A percentile compares a stretch with the other conserved stretches of the same genome.
phyloP scores from a whole-genome alignment of 1,140 invertebrate species.

The Brachystomella parvula region DNA sequence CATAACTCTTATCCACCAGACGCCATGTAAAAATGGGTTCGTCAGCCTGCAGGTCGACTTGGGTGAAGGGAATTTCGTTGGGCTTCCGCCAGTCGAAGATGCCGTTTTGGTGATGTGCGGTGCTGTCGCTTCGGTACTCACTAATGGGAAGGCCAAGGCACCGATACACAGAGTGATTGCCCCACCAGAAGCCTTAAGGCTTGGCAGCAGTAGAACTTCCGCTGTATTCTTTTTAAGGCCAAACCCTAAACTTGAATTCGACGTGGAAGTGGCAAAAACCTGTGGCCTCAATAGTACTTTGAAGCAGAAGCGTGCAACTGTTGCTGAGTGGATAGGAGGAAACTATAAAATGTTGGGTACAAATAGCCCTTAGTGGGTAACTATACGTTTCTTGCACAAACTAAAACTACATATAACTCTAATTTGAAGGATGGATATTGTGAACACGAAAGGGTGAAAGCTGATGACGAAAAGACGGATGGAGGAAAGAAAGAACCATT shows the following conservation, averaged over 20 bases:
- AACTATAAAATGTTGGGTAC: background rate
- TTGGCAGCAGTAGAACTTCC: slow-evolving; percentile 3
- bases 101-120: background rate
- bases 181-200: background rate
- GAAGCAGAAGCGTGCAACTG: background rate
- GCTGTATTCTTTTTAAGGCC: background rate
- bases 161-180: background rate
- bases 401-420: no score
- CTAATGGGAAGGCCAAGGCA: background rate
- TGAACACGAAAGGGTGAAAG: no score
- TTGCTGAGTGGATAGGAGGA: background rate
- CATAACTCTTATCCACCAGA: slow-evolving; percentile 1
- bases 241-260: background rate
- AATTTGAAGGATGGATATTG: no score
- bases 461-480: no score
- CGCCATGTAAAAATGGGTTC: slow-evolving; percentile 3
- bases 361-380: no score
- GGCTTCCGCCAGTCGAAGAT: background rate
- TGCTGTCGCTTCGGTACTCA: background rate
- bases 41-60: background rate
- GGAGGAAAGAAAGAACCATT: no score
- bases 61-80: background rate
- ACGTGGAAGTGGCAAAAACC: background rate
- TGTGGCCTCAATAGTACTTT: background rate
- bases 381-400: no score